phyloP scores from a whole-genome alignment of 2,888 invertebrate genomes.

The Eupithecia pulchellata region DNA sequence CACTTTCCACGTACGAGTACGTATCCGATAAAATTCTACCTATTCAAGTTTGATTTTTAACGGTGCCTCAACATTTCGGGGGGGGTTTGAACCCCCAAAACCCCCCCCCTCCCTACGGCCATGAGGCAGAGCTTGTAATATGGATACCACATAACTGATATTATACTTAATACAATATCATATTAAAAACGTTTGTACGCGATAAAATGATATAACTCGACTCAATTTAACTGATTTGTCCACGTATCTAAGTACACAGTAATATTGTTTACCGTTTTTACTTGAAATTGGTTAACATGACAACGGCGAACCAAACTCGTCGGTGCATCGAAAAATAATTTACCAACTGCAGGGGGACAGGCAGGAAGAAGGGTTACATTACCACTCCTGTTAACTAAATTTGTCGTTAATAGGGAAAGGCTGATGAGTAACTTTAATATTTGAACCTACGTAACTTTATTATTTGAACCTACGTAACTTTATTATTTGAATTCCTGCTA shows the following conservation, averaged over 20 bases:
- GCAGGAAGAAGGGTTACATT: constrained; percentile 7
- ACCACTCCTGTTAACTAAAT: background rate
- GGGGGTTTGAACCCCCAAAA: too few relatives aligned
- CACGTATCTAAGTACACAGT: background rate
- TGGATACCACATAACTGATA: too few relatives aligned
- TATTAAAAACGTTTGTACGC: background rate
- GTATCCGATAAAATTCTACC: too few relatives aligned
- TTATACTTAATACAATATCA: too few relatives aligned
- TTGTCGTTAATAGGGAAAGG: background rate
- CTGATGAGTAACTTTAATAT: background rate
- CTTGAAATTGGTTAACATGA: background rate
- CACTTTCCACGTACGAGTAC: too few relatives aligned
- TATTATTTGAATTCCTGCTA: too few relatives aligned
- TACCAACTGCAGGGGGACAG: background rate
- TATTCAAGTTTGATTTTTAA: too few relatives aligned
- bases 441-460: too few relatives aligned
- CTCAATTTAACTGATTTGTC: background rate
- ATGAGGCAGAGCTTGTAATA: too few relatives aligned
- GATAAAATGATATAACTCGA: background rate
- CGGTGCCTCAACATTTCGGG: too few relatives aligned
- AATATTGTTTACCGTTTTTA: background rate
- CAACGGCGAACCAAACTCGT: background rate
- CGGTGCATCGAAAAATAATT: background rate
- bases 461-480: too few relatives aligned
- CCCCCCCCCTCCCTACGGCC: too few relatives aligned